Evolutionary conservation across 2,888 invertebrate species (phyloP).

Genomic region (Tiliacea aurago): DNA sequence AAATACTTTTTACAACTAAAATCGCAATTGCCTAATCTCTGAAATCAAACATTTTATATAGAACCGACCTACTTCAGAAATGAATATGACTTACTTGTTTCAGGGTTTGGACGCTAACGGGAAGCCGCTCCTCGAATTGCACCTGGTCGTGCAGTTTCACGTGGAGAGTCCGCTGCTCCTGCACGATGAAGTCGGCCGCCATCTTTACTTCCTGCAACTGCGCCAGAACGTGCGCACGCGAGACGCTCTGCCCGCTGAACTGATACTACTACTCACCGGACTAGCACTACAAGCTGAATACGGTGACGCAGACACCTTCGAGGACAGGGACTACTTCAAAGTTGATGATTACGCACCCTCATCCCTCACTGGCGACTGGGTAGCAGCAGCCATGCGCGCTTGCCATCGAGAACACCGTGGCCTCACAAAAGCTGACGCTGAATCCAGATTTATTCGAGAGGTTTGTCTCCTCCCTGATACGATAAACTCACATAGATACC

Average conservation of each 20-base stretch:
- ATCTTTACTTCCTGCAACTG: slow-evolving; percentile 98
- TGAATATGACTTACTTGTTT: slow-evolving; percentile 47
- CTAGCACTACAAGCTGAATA: slow-evolving; percentile 98
- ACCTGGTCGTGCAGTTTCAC: slow-evolving; percentile 98
- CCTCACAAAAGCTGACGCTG: slow-evolving; percentile 95
- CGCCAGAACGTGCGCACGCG: slow-evolving; percentile 95
- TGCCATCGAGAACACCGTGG: slow-evolving; percentile 96
- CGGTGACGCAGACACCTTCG: slow-evolving; percentile 92
- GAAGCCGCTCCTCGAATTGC: slow-evolving; percentile 96
- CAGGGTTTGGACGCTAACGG: slow-evolving; percentile 97
- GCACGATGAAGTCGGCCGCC: slow-evolving; percentile 97
- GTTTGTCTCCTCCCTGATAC: slow-evolving; percentile 95
- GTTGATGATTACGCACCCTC: slow-evolving; percentile 96
- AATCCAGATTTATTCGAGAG: slow-evolving; percentile 96
- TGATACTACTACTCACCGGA: slow-evolving; percentile 95
- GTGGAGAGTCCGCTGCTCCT: slow-evolving; percentile 97
- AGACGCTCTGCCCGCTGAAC: slow-evolving; percentile 91
- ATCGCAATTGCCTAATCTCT: background rate
- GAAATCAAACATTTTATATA: background rate
- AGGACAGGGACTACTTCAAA: slow-evolving; percentile 92
- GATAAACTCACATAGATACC: slow-evolving; percentile 97
- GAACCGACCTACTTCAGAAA: slow-evolving; percentile 5
- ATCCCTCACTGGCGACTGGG: slow-evolving; percentile 91
- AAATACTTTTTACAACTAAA: background rate
- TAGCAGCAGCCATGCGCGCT: slow-evolving; percentile 92